These are phyloP conservation scores for Ispidina picta DNA, from an alignment of 2,797 vertebrate genomes.

Conservation along the genomic window DNA sequence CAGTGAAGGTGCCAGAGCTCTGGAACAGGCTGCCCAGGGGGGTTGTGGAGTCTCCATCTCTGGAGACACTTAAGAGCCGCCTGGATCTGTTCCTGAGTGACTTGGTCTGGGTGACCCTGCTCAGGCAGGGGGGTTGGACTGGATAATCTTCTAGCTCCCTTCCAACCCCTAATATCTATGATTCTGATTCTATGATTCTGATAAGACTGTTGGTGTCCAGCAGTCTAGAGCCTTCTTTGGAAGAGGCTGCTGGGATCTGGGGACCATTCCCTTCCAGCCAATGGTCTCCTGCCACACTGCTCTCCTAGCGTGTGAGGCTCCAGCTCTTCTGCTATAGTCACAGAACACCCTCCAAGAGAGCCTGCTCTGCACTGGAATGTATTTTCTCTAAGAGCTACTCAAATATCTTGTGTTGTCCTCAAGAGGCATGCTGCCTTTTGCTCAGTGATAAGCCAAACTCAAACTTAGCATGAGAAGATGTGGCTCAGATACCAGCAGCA, in stretches of 20 bases:
- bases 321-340: not conserved
- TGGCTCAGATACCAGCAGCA: not conserved
- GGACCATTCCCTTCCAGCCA: not conserved
- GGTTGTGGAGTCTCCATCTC: no score
- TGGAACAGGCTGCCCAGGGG: no score
- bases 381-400: not conserved
- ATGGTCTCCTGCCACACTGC: not conserved
- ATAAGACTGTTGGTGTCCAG: not conserved
- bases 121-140: no score
- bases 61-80: no score
- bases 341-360: not conserved
- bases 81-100: no score
- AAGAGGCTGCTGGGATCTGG: not conserved
- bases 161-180: no score
- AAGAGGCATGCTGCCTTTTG: accelerated
- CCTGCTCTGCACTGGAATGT: not conserved
- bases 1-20: no score
- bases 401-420: not conserved
- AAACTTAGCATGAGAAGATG: not conserved
- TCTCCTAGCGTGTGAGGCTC: not conserved
- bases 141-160: no score
- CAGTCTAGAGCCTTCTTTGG: not conserved
- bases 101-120: no score
- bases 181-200: no score
- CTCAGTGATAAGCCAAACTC: not conserved